phyloP scores from a whole-genome alignment of 2,797 vertebrate genomes.

The Hoplostethus mediterraneus region DNA sequence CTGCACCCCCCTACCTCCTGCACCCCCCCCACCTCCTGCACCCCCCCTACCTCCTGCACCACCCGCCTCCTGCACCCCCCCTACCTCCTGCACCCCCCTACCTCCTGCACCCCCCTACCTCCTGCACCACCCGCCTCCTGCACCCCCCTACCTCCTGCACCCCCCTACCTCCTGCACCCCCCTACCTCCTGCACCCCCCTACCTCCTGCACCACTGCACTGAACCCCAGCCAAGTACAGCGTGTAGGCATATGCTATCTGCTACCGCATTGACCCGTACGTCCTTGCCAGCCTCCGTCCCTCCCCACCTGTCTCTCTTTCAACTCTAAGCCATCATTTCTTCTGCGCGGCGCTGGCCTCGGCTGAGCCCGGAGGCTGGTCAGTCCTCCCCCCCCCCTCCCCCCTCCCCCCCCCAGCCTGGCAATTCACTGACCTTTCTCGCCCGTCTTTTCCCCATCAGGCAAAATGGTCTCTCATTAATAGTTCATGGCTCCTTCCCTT shows the following conservation, averaged over 20 bases:
- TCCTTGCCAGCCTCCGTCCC: conserved; percentile 52
- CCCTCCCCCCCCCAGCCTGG: conserved; percentile 33
- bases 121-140: not conserved
- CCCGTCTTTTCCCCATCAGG: conserved; percentile 63
- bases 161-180: too few relatives aligned
- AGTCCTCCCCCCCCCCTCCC: conserved; percentile 50
- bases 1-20: conserved; percentile 45
- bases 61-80: too few relatives aligned
- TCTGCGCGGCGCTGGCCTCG: conserved; percentile 38
- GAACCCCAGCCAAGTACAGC: conserved; percentile 4
- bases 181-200: not conserved
- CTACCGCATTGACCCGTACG: conserved; percentile 58
- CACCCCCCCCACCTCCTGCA: not conserved
- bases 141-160: too few relatives aligned
- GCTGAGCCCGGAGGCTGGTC: conserved; percentile 58
- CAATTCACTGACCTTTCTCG: conserved; percentile 74
- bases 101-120: too few relatives aligned
- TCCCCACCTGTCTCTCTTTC: conserved; percentile 27
- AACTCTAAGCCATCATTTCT: conserved; percentile 49
- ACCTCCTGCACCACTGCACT: conserved; percentile 32
- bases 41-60: not conserved
- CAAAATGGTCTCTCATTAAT: conserved; percentile 81
- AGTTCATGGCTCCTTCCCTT: conserved; percentile 70
- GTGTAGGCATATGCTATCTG: conserved; percentile 26
- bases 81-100: too few relatives aligned